phyloP scores from a whole-genome alignment of 2,797 vertebrate genomes.

The Argentina silus region DNA sequence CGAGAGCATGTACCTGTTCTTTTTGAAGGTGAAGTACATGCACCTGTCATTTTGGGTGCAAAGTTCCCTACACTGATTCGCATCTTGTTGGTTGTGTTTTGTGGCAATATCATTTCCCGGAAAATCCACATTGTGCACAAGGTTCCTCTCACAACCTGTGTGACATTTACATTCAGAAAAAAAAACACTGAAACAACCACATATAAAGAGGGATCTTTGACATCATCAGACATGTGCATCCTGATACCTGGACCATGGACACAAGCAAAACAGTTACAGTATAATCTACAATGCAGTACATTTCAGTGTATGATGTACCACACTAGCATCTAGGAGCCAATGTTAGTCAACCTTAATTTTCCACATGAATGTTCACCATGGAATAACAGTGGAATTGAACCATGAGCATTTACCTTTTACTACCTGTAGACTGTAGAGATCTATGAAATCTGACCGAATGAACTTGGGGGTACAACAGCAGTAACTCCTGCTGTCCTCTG shows the following conservation, averaged over 20 bases:
- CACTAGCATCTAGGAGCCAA: too few species aligned
- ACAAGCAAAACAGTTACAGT: too few species aligned
- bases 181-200: too few species aligned
- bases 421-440: not conserved
- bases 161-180: too few species aligned
- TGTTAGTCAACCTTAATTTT: too few species aligned
- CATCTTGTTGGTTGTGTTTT: not conserved
- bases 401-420: not conserved
- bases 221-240: too few species aligned
- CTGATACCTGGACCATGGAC: too few species aligned
- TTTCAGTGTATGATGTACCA: too few species aligned
- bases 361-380: too few species aligned
- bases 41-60: not conserved
- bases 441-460: not conserved
- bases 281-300: too few species aligned
- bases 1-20: not conserved
- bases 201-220: too few species aligned
- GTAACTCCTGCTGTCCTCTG: not conserved
- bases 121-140: not conserved
- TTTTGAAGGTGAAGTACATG: not conserved
- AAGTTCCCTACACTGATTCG: not conserved
- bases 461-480: not conserved
- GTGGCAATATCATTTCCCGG: not conserved
- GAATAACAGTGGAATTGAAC: too few species aligned
- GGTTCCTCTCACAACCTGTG: not conserved